Evolutionary conservation across 1,140 invertebrate species (phyloP), one percentile per base, ranked within the genome.

Genomic region (Lepidurus apus): DNA sequence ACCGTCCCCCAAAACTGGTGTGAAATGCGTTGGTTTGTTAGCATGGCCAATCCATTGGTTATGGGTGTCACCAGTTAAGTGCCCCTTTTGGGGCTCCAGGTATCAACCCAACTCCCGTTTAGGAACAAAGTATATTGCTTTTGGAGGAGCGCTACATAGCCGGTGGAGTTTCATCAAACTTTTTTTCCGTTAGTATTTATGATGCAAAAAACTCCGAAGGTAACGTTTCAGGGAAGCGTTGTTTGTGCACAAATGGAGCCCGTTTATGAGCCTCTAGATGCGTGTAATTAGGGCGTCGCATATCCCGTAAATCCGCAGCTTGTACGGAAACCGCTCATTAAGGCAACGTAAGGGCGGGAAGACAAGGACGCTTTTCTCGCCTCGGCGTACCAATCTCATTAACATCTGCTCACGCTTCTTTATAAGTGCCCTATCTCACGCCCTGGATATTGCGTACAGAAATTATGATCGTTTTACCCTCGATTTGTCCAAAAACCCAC

Each of bases 261-360:
- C 53, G 53, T 65, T 65, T 65, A 65, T 65, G 53, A 65, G 21
- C 53, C 4, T 65, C 53, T 21, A 65, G 21, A 65, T 65, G 53
- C 53, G 21, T 65, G 53, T 65, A 65, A 65, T 65, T 65, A 65
- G 53, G 53, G 53, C 53, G 53, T 65, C 53, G 53, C 53, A 65
- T 65, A 65, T 65, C 8, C 53, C 53, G 53, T 65, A 65, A 65
- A 65, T 65, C 53, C 53, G 53, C 53, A 65, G 53, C 53, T 65
- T 65, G 53, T 65, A 65, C 53, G 53, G 53, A 65, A 65, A 65
- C 53, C 53, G 53, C 53, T 65, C 53, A 65, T 65, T 65, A 65
- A 65, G 53, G 53, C 53, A 65, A 65, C 53, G 53, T n/a, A 65
- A 65, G 53, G 53, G 53, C 53, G 53, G 53, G 53, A 65, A 65